Conservation (phyloP, 2,113 vertebrate genomes). For the Mus musculus region DNA sequence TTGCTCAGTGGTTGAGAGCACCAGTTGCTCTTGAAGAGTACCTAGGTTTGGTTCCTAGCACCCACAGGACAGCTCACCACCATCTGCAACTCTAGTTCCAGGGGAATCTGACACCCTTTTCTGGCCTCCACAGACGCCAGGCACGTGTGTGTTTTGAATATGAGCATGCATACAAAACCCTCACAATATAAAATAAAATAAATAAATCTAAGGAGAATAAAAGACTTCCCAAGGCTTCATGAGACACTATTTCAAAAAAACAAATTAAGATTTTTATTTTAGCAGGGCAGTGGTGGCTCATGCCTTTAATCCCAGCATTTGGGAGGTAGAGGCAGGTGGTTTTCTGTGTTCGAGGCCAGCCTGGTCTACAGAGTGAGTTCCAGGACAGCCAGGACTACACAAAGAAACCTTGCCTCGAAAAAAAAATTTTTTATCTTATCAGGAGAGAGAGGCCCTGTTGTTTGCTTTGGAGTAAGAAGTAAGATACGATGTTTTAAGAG, state of each 20-base stretch:
- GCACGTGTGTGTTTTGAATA: background rate
- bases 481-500: background rate
- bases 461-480: background rate
- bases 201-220: background rate
- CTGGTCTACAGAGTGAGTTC: too few species aligned
- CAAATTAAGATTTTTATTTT: background rate
- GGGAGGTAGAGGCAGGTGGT: too few species aligned
- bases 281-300: too few species aligned
- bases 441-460: background rate
- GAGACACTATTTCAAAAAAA: background rate
- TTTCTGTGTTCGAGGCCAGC: too few species aligned
- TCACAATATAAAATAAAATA: background rate
- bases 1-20: background rate
- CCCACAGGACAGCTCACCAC: background rate
- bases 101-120: background rate
- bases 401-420: too few species aligned
- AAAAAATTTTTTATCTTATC: background rate
- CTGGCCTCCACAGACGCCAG: background rate
- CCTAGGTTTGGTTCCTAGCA: background rate
- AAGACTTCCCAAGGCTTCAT: background rate
- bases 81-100: background rate
- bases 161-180: background rate
- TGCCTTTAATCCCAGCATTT: too few species aligned
- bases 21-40: background rate
- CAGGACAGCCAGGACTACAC: too few species aligned